Evolutionary conservation across 2,797 vertebrate genomes (phyloP).

Genomic region (Lateolabrax maculatus): DNA sequence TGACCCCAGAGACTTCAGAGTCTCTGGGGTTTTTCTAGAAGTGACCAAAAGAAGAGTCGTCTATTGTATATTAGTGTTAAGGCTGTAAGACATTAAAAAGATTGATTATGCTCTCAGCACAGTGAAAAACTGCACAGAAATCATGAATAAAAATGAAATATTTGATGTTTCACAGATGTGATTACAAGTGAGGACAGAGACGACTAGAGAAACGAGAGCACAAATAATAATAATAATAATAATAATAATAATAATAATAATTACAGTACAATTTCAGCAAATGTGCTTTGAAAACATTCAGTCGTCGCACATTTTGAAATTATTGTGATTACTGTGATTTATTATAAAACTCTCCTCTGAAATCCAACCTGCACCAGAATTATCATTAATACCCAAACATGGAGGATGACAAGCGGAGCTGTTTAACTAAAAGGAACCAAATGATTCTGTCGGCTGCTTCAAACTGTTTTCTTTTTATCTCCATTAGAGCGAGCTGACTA

Average conservation of each 20-base stretch:
- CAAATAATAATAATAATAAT: too few species aligned
- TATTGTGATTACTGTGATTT: not conserved
- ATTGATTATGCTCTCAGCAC: not conserved
- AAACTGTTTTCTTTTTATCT: not conserved
- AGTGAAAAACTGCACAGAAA: not conserved
- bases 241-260: too few species aligned
- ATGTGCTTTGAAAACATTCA: not conserved
- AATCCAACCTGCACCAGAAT: constrained; percentile 1
- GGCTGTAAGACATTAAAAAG: not conserved
- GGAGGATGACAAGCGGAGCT: not conserved
- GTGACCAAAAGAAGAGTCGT: too few species aligned
- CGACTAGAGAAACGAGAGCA: not conserved
- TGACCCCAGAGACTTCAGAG: too few species aligned
- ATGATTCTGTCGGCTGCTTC: not conserved
- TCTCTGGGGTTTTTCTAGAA: too few species aligned
- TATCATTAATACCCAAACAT: not conserved
- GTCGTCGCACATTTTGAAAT: not conserved
- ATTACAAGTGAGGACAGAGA: not conserved
- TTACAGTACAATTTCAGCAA: not conserved
- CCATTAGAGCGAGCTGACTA: not conserved
- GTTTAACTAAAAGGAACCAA: not conserved
- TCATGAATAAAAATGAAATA: not conserved
- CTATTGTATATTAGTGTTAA: too few species aligned
- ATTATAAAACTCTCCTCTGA: not conserved
- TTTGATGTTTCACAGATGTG: not conserved